Evolutionary conservation across 2,113 vertebrate species (phyloP), one percentile per base, ranked within the genome.

Genomic region (Syngnathus floridae): DNA sequence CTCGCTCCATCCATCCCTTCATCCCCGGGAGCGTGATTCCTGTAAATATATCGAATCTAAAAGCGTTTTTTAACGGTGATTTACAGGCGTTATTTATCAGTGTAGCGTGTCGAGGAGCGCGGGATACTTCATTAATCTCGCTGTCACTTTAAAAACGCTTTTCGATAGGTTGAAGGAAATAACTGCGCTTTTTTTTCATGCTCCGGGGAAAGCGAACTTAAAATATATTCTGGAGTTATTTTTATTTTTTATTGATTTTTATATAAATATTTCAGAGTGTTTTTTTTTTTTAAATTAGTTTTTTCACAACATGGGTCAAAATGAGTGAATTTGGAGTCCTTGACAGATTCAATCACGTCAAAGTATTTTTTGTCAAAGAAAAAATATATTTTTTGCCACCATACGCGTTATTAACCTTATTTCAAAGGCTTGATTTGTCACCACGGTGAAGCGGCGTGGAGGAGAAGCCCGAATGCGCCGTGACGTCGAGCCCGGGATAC

Each of bases 91-190:
- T 94, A 94, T 96, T 97, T 95, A 93, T 97, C 93, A 95, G 90
- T 92, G 92, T 94, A 92, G 89, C 90, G 90, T 92, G 92, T 94
- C 93, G 88, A 90, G 37, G 35, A n/a, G 57, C 57, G 17, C 6
- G 70, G 92, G 90, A 91, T 90, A 95, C 92, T 93, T 93, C 95
- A 97, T 98, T 95, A 95, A 97, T 98, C 94, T 93, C 89, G 87
- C 92, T 97, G 96, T 97, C 95, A 94, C 88, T 93, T 93, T 85
- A 88, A 82, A 88, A 91, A 93, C 91, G 87, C 90, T 94, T 94
- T 94, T 92, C 94, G 95, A 96, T 95, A 93, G 90, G 95, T 93
- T 93, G 85, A 84, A 80, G 82, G 26, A 31, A 31, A 31, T 31
- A 31, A 31, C 26, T 3, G 26, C 26, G 2, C 26, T 31, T 31